Base-by-base conservation (phyloP, 2,113 vertebrate genomes). In the Sigmodon hispidus region DNA sequence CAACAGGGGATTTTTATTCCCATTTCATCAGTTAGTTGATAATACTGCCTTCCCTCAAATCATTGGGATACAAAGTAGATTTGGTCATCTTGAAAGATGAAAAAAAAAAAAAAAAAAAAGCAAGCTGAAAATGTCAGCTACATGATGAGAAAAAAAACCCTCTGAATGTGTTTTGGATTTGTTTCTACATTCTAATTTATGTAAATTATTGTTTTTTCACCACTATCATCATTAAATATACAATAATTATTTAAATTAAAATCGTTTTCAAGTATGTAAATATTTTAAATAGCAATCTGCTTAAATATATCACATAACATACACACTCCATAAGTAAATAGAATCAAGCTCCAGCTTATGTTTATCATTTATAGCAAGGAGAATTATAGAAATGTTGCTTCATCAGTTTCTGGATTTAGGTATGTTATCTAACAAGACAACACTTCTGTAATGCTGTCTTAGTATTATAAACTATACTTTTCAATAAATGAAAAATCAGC, bases 41-140 rank as follows among this genome's bases (percentile, higher is more conserved):
- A 77, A 83, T 1, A 67, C 2, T 61, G 45, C 9, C 3, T 52
- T 1, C 19, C 4, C 21, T 9, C 43, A 94, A 75, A 94, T 83
- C 88, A 96, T 90, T 15, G 81, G 88, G 89, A 94, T 36, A 86
- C 36, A 88, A 80, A 85, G 40, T 5, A 87, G 89, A 72, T 93
- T 85, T 73, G 21, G 3, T 31, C 50, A 84, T 48, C 29, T 88
- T 13, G 57, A 36, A 61, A 93, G 86, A 95, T 31, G 2, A 43
- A 5, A n/a, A n/a, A n/a, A n/a, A n/a, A n/a, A n/a, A 3, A 61
- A 19, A 50, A 40, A 61, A 7, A 50, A 26, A 70, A 75, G 45
- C 40, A 55, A 34, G 17, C 17, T 65, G 6, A 86, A 22, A 93
- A 81, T 65, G 31, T n/a, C 43, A 80, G 13, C 13, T 16, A 87